Percentiles rank a stretch among this genome's conserved stretches.
These are phyloP conservation scores for Acanthosepion pharaonis DNA, from an alignment of 2,888 invertebrate genomes.

Conservation along the genomic window DNA sequence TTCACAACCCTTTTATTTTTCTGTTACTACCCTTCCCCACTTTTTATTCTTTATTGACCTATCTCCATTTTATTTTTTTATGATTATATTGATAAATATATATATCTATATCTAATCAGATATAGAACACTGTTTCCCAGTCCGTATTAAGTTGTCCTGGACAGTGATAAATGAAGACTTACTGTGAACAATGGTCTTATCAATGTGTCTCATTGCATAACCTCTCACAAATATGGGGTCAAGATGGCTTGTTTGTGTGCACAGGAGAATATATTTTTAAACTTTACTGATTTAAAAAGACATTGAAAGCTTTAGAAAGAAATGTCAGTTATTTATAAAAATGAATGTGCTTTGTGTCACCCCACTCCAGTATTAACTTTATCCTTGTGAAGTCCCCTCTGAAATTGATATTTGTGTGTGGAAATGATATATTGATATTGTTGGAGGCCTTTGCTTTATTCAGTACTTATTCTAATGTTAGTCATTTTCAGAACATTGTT, in stretches of 20 bases:
- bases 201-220: not conserved
- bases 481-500: not conserved
- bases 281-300: not conserved
- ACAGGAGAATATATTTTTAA: not conserved
- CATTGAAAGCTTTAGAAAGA: not conserved
- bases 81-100: not conserved
- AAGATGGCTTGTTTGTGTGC: not conserved
- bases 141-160: constrained; percentile 38
- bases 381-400: too few species aligned
- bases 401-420: too few species aligned
- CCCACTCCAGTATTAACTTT: too few species aligned
- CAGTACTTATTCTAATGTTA: too few species aligned
- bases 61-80: not conserved
- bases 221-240: not conserved
- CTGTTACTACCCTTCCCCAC: not conserved
- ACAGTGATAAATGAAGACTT: constrained; percentile 45
- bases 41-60: constrained; percentile 37
- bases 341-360: not conserved
- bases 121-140: constrained; percentile 39
- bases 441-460: not conserved
- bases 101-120: not conserved
- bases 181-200: constrained; percentile 44
- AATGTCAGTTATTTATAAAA: not conserved
- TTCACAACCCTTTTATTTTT: not conserved
- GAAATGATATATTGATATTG: not conserved